phyloP scores from a whole-genome alignment of 2,888 invertebrate genomes.

The Melieria crassipennis region DNA sequence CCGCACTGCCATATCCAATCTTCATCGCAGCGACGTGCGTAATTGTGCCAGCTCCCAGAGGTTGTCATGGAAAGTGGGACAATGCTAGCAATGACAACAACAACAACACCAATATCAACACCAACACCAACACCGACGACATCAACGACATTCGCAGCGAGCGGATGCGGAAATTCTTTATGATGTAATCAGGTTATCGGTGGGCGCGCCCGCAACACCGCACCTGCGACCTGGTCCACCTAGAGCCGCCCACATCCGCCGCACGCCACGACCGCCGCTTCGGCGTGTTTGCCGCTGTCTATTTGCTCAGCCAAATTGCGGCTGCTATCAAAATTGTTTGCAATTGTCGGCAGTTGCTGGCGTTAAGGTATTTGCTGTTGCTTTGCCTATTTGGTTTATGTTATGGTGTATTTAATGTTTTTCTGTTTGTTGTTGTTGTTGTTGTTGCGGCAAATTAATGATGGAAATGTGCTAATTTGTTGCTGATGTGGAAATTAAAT shows the following conservation, averaged over 20 bases:
- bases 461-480: conserved; percentile 25
- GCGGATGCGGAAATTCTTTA: conserved; percentile 35
- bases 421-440: not conserved
- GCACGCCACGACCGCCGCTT: not conserved
- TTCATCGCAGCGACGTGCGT: no score
- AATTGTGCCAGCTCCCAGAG: no score
- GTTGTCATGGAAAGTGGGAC: no score
- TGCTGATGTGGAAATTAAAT: conserved; percentile 28
- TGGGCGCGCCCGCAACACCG: not conserved
- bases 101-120: not conserved
- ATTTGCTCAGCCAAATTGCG: conserved; percentile 18
- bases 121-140: not conserved
- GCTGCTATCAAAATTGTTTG: not conserved
- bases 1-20: no score
- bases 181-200: conserved; percentile 33
- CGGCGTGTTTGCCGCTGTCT: conserved; percentile 3
- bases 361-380: conserved; percentile 4
- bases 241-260: no score
- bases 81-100: no score
- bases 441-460: not conserved
- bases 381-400: not conserved
- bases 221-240: no score
- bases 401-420: not conserved
- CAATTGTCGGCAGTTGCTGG: conserved; percentile 6
- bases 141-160: conserved; percentile 4